Evolutionary conservation across 2,888 invertebrate species (phyloP), one percentile per base, ranked within the genome.

Genomic region (Bhutanitis thaidina): DNA sequence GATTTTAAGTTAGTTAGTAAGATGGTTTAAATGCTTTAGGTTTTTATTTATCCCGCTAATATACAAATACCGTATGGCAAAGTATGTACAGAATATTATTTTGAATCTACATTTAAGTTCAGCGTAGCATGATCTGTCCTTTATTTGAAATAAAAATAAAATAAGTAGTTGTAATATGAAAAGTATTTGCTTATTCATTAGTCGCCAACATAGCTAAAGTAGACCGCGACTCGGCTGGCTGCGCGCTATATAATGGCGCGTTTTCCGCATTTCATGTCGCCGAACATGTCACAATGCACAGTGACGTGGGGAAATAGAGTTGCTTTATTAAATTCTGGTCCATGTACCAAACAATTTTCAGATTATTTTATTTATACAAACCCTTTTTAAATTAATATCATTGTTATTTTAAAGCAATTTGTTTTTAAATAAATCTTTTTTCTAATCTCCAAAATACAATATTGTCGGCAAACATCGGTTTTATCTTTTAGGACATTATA

Each of bases 291-390:
- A 69, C 67, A 67, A 48, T 39, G 43, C 53, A 50, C 44, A 60
- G 62, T 74, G 81, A 81, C 80, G 71, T 54, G 69, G 69, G 81
- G 79, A 81, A 84, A 82, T 82, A 77, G 77, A 78, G 71, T 78
- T 77, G 76, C 72, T 76, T 78, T 80, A 82, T 83, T 80, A 77
- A 76, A 83, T 80, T 77, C 70, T 61, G 64, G 49, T 57, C 58
- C 61, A 58, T 70, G 69, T 51, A 48, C 61, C 62, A 63, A 52
- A 57, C 56, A 57, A 54, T 58, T 65, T 69, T 60, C 53, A 54
- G 49, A 58, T 53, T 49, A 58, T 54, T 58, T 60, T 49, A 55
- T 55, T 40, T 47, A 47, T 32, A 38, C 41, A 39, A 51, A 37
- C 7, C 14, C 38, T 39, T 30, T 39, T 53, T 52, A 50, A 53